Conservation (phyloP, 2,888 invertebrate species). For the Amiota communis region DNA sequence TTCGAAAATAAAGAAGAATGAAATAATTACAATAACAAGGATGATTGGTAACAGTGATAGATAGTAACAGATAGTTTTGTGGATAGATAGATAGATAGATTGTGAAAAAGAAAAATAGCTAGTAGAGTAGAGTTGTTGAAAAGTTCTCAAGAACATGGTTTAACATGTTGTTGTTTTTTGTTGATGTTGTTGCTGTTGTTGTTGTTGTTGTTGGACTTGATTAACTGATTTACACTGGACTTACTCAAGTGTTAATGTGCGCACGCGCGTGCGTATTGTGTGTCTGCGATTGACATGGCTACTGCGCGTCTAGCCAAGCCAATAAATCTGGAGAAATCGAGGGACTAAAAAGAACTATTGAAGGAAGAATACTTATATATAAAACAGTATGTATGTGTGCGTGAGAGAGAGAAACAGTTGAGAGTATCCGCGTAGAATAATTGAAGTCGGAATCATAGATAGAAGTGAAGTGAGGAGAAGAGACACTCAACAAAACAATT, state of each 20-base stretch:
- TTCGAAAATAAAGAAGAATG: neutral
- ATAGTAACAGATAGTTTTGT: neutral
- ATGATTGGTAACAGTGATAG: no score
- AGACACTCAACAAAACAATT: slow-evolving; percentile 23
- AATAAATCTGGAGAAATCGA: slow-evolving; percentile 2
- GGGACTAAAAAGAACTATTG: neutral
- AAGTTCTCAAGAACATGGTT: slow-evolving; percentile 62
- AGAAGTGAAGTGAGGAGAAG: slow-evolving; percentile 36
- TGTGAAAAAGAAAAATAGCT: neutral
- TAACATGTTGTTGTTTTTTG: slow-evolving; percentile 61
- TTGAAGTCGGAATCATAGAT: slow-evolving; percentile 50
- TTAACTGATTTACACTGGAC: slow-evolving; percentile 53
- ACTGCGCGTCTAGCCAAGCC: neutral
- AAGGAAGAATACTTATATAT: slow-evolving; percentile 9
- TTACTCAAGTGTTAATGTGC: slow-evolving; percentile 49
- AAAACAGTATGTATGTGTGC: slow-evolving; percentile 10
- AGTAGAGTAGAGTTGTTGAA: slow-evolving; percentile 32
- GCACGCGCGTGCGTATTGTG: slow-evolving; percentile 26
- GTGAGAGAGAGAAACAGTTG: slow-evolving; percentile 26
- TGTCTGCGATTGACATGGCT: slow-evolving; percentile 26
- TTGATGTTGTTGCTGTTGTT: slow-evolving; percentile 59
- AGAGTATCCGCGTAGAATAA: slow-evolving; percentile 52
- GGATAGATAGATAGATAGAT: slow-evolving; percentile 23
- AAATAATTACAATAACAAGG: neutral
- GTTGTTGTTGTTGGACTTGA: slow-evolving; percentile 59